phyloP scores from a whole-genome alignment of 2,888 invertebrate species.

The Cheilosia vulpina region DNA sequence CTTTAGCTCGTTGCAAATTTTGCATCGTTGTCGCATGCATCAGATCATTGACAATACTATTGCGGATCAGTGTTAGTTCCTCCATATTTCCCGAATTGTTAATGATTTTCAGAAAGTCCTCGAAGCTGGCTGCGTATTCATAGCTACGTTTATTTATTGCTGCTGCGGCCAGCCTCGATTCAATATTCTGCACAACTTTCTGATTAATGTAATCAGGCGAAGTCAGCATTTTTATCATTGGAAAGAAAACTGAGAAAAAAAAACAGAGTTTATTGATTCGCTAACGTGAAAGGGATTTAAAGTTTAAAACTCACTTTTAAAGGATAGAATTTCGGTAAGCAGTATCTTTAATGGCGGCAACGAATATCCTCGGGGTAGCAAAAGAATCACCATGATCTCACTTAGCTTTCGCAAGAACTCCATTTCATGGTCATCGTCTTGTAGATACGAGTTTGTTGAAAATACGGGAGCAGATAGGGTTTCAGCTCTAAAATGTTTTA shows the following conservation, averaged over 20 bases:
- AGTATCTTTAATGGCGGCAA: slow-evolving; percentile 91
- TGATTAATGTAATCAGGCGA: slow-evolving; percentile 96
- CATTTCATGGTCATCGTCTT: slow-evolving; percentile 89
- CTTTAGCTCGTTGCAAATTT: slow-evolving; percentile 94
- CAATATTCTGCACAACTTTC: slow-evolving; percentile 92
- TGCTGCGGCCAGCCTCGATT: slow-evolving; percentile 90
- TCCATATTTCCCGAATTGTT: slow-evolving; percentile 92
- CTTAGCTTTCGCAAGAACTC: slow-evolving; percentile 92
- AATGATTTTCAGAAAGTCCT: slow-evolving; percentile 94
- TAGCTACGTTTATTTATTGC: slow-evolving; percentile 92
- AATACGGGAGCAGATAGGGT: slow-evolving; percentile 88
- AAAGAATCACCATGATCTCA: slow-evolving; percentile 91
- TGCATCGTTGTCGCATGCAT: slow-evolving; percentile 97
- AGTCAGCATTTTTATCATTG: slow-evolving; percentile 92
- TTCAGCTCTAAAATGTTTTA: slow-evolving; percentile 84
- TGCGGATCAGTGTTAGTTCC: slow-evolving; percentile 92
- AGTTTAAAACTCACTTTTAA: slow-evolving; percentile 87
- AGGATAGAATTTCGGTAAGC: slow-evolving; percentile 92
- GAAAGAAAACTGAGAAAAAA: slow-evolving; percentile 86
- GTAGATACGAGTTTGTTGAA: slow-evolving; percentile 89
- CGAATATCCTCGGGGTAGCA: slow-evolving; percentile 92
- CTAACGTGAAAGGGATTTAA: neutral
- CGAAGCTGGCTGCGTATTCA: slow-evolving; percentile 94
- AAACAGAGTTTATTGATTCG: slow-evolving; percentile 1
- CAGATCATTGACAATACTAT: slow-evolving; percentile 94